Conservation (phyloP, 1,140 invertebrate species). For the Tyrophagus putrescentiae region DNA sequence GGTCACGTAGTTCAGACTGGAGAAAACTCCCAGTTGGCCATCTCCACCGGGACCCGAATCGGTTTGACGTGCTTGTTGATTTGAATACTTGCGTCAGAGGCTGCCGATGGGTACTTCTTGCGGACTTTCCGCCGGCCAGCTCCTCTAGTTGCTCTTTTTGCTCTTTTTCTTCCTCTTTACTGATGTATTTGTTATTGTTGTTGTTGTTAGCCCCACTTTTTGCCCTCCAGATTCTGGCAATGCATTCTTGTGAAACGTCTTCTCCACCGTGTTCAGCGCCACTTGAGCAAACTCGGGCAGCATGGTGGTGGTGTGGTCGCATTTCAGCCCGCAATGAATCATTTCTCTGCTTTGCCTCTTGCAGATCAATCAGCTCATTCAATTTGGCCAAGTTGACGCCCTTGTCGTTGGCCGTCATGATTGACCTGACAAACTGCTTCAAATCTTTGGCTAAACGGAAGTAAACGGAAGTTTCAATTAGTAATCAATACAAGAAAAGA, state of each 20-base stretch:
- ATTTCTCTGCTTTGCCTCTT: background rate
- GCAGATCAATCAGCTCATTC: slow-evolving; percentile 7
- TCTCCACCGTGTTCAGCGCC: background rate
- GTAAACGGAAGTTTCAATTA: background rate
- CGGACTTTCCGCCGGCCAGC: background rate
- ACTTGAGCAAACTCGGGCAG: background rate
- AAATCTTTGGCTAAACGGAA: slow-evolving; percentile 3
- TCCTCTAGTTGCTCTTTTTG: slow-evolving; percentile 2
- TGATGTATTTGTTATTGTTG: slow-evolving; percentile 4
- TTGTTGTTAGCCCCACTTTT: too few relatives aligned
- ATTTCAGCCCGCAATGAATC: background rate
- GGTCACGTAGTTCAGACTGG: slow-evolving; percentile 21
- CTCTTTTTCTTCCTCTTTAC: background rate
- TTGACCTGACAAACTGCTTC: background rate
- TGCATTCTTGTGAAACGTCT: too few relatives aligned
- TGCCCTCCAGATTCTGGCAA: too few relatives aligned
- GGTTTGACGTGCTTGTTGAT: background rate
- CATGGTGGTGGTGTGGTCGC: background rate
- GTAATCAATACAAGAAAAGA: slow-evolving; percentile 9
- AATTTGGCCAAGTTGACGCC: slow-evolving; percentile 17
- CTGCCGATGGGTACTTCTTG: too few relatives aligned
- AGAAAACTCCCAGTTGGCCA: slow-evolving; percentile 21
- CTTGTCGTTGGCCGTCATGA: slow-evolving; percentile 2
- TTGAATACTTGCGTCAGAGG: background rate
- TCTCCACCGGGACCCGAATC: background rate